Conservation (phyloP, 2,113 vertebrate genomes). For the Nettapus auritus region DNA sequence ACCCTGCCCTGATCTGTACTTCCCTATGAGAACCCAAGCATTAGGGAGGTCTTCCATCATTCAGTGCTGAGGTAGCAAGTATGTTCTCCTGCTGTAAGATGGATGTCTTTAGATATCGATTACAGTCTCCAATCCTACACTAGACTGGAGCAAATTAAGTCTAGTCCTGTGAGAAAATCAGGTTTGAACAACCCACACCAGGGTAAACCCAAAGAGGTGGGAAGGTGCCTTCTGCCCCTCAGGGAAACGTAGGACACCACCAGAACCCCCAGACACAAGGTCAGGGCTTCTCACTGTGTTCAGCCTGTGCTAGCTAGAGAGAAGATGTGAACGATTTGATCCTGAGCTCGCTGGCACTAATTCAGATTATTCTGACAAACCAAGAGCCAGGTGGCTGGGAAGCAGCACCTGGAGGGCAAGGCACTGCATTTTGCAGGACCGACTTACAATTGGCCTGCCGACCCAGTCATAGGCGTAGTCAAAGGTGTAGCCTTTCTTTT, state of each 20-base stretch:
- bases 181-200: background rate
- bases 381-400: background rate
- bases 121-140: background rate
- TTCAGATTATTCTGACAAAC: background rate
- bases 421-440: background rate
- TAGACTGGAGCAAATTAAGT: background rate
- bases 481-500: conserved; percentile 96
- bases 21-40: fast-evolving
- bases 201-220: background rate
- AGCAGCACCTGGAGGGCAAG: background rate
- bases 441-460: conserved; percentile 96
- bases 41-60: background rate
- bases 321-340: background rate
- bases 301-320: background rate
- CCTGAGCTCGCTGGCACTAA: background rate
- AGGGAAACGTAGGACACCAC: background rate
- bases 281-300: background rate
- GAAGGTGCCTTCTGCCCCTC: background rate
- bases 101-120: background rate
- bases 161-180: background rate
- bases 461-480: conserved; percentile 99
- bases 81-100: background rate
- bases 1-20: fast-evolving
- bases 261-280: fast-evolving
- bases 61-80: background rate